Percentiles rank a stretch among this genome's conserved stretches.
These are phyloP conservation scores for Charanyca ferruginea DNA, from an alignment of 2,888 invertebrate genomes.

Conservation along the genomic window DNA sequence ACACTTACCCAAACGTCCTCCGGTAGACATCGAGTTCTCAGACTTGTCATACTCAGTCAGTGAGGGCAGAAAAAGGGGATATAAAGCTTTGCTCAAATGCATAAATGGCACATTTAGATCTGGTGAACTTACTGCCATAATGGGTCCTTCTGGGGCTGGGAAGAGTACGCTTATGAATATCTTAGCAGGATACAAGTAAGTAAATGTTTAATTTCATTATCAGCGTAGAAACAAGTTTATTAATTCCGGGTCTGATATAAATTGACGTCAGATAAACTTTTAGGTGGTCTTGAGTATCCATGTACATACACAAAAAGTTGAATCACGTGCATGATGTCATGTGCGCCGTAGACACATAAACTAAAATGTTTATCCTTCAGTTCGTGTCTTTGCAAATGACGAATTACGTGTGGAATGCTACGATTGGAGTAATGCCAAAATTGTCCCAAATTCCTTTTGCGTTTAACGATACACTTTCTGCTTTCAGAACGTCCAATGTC, in stretches of 20 bases:
- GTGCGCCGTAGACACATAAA: constrained; percentile 2
- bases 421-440: constrained; percentile 40
- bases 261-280: constrained; percentile 20
- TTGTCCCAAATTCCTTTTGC: constrained; percentile 28
- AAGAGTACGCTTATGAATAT: constrained; percentile 97
- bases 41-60: constrained; percentile 97
- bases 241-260: constrained; percentile 26
- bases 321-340: background rate
- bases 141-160: constrained; percentile 97
- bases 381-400: constrained; percentile 20
- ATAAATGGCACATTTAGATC: constrained; percentile 97
- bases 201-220: constrained; percentile 49
- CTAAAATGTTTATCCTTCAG: constrained; percentile 1
- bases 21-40: constrained; percentile 97
- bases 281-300: constrained; percentile 7
- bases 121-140: constrained; percentile 98
- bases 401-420: constrained; percentile 26
- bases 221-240: background rate
- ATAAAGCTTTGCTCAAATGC: constrained; percentile 96
- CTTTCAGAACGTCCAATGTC: constrained; percentile 94
- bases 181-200: constrained; percentile 96
- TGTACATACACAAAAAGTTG: constrained; percentile 1
- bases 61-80: constrained; percentile 95
- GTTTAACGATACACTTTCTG: constrained; percentile 40
- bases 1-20: constrained; percentile 96